A percentile compares a stretch with the other conserved stretches of the same genome.
Conservation (phyloP, 2,797 vertebrate genomes). For the Syndactyla subalaris region DNA sequence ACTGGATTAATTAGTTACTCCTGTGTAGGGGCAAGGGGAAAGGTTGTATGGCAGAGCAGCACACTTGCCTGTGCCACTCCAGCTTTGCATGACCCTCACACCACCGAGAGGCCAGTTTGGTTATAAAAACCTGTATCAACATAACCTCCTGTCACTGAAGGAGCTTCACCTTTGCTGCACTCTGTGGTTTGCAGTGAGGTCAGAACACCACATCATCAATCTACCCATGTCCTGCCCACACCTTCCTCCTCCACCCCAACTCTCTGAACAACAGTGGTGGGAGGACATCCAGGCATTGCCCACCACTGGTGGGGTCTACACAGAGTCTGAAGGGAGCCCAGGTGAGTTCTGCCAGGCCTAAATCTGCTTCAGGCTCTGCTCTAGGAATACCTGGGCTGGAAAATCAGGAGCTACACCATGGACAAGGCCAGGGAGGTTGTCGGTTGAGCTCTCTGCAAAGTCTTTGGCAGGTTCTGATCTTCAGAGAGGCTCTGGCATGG, state of each 20-base stretch:
- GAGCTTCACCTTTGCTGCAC: neutral
- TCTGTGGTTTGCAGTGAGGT: neutral
- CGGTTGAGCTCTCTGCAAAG: neutral
- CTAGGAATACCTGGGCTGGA: neutral
- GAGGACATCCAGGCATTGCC: fast-evolving
- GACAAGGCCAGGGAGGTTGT: neutral
- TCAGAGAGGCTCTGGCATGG: neutral
- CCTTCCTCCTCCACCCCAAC: neutral
- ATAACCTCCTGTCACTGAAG: neutral
- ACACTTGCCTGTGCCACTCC: neutral
- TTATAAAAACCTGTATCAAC: neutral
- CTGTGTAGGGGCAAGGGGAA: neutral
- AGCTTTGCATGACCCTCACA: neutral
- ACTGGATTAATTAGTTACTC: neutral
- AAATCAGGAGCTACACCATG: neutral
- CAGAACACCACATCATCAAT: neutral
- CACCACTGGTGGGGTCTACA: neutral
- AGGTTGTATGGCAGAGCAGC: neutral
- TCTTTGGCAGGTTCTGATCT: constrained; percentile 24
- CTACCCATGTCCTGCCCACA: neutral
- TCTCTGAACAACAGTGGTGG: fast-evolving
- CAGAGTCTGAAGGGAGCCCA: neutral
- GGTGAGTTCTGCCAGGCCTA: neutral
- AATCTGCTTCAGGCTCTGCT: neutral
- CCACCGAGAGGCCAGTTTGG: no score